Percentiles rank a stretch among this genome's conserved stretches.
phyloP scores from a whole-genome alignment of 2,113 vertebrate genomes.

The Pithys albifrons region DNA sequence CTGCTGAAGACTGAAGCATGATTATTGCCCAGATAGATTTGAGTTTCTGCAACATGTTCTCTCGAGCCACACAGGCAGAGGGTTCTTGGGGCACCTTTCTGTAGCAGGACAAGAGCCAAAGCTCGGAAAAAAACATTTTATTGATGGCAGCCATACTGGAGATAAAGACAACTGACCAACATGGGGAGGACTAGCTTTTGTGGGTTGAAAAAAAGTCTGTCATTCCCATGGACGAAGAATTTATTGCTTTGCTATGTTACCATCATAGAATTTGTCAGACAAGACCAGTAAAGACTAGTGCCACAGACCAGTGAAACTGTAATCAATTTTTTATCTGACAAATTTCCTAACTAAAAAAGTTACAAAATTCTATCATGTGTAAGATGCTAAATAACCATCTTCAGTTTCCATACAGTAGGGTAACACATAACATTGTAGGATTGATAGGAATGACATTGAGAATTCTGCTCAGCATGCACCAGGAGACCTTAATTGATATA shows the following conservation, averaged over 20 bases:
- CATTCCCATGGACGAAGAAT: neutral
- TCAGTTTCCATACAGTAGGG: neutral
- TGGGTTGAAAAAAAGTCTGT: neutral
- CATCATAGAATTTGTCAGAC: neutral
- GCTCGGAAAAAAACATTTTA: neutral
- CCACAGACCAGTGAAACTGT: neutral
- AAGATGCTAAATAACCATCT: constrained; percentile 16
- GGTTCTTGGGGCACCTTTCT: neutral
- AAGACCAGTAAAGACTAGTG: neutral
- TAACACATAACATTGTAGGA: constrained; percentile 3
- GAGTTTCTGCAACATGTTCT: neutral
- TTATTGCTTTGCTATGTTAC: neutral
- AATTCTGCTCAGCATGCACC: constrained; percentile 30
- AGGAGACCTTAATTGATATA: constrained; percentile 37
- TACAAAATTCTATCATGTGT: neutral
- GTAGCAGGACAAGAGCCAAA: neutral
- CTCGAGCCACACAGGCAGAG: accelerated
- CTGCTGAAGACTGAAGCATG: neutral
- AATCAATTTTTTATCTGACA: neutral
- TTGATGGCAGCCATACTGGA: neutral
- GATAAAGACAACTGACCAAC: neutral
- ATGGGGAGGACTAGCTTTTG: neutral
- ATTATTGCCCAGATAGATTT: neutral
- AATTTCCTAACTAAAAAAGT: neutral
- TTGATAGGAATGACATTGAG: constrained; percentile 30